phyloP scores from a whole-genome alignment of 2,888 invertebrate species.

The Drosophila subquinaria region DNA sequence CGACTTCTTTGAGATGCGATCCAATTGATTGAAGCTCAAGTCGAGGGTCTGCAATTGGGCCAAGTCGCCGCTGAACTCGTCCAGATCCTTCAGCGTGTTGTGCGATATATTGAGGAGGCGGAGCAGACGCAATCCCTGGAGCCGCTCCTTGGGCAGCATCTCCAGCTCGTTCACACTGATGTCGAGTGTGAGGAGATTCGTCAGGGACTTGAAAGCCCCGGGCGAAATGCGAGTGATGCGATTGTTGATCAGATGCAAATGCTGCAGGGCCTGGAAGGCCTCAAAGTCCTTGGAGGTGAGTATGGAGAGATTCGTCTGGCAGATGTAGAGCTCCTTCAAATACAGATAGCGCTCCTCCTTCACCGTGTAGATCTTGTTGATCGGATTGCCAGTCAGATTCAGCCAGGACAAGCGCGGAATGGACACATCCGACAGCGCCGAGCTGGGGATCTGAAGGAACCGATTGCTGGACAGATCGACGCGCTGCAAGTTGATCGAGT shows the following conservation, averaged over 20 bases:
- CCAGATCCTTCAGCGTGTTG: conserved; percentile 92
- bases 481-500: conserved; percentile 90
- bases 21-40: conserved; percentile 93
- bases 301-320: conserved; percentile 92
- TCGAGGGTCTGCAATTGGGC: conserved; percentile 92
- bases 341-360: conserved; percentile 90
- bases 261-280: conserved; percentile 91
- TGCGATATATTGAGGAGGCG: conserved; percentile 92
- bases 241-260: conserved; percentile 91
- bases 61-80: conserved; percentile 92
- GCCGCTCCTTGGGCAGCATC: conserved; percentile 92
- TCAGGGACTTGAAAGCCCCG: conserved; percentile 92
- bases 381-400: conserved; percentile 93
- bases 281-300: conserved; percentile 94
- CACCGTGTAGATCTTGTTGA: conserved; percentile 90
- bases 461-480: conserved; percentile 92
- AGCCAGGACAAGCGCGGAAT: conserved; percentile 91
- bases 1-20: conserved; percentile 90
- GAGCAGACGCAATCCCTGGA: conserved; percentile 91
- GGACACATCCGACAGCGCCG: conserved; percentile 91
- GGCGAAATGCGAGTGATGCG: conserved; percentile 92
- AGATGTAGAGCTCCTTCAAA: conserved; percentile 93
- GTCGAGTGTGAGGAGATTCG: conserved; percentile 92
- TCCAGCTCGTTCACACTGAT: conserved; percentile 93
- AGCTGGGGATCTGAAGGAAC: conserved; percentile 91